Evolutionary conservation across 1,140 invertebrate genomes (phyloP), one percentile per base, ranked within the genome.

Genomic region (Diuraphis noxia): DNA sequence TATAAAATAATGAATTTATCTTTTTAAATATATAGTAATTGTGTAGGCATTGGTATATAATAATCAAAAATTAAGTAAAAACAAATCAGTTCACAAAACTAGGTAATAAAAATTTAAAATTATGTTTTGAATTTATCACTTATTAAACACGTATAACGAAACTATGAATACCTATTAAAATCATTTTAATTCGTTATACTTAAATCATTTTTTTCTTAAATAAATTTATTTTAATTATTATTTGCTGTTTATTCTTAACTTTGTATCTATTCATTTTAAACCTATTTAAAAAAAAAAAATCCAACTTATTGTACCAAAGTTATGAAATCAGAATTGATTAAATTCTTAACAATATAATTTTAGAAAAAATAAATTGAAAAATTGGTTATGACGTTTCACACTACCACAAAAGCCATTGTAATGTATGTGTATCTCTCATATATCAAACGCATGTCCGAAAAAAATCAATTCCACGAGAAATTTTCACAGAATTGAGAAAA

Each of bases 401-500:
- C 49, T 86, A 49, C 43, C 43, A 49, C n/a, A 49, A 86, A 86
- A 34, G 82, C 34, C n/a, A 86, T 86, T 23, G 23, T 86, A 40
- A 43, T 43, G 41, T 86, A 49, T 49, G n/a, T 84, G 81, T 84
- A 43, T 84, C 86, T 52, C 7, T 88, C 34, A 56, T 88, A 88
- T 56, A 88, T 88, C 87, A 88, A 41, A 56, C 85, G 25, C 7
- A 17, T n/a, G 49, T 41, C 36, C 87, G 36, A 30, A 36, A 89
- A 77, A 89, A 89, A 88, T 88, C 25, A 41, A 63, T 41, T 72
- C 34, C 19, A n/a, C 30, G 19, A 21, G 7, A 89, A 89, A 77
- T 89, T 10, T 63, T 46, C 40, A 41, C 40, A n/a, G 56, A 30
- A 19, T 77, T n/a, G 30, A 23, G 40, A 79, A 34, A 79, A 46